These are phyloP conservation scores for Petaurus breviceps DNA, from an alignment of 2,113 vertebrate genomes.

Conservation along the genomic window DNA sequence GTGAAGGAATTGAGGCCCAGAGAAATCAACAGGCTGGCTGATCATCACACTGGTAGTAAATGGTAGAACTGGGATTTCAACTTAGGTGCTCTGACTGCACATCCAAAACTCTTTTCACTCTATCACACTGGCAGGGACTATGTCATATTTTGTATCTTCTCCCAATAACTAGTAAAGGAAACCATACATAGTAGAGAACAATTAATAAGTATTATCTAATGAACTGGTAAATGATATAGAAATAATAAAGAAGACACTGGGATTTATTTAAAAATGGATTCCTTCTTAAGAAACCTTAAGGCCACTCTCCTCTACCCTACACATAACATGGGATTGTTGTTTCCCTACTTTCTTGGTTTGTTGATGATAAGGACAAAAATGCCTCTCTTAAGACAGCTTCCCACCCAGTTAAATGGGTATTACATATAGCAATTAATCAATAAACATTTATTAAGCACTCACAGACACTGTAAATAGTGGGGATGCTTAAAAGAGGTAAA, in stretches of 20 bases:
- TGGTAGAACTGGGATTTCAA: background rate
- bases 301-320: background rate
- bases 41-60: background rate
- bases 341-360: background rate
- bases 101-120: background rate
- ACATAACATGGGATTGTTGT: no score
- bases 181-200: background rate
- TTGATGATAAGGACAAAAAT: background rate
- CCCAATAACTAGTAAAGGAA: background rate
- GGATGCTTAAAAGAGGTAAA: no score
- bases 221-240: background rate
- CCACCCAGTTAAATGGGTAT: no score
- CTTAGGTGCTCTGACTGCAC: background rate
- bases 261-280: background rate
- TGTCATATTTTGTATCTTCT: background rate
- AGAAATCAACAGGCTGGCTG: background rate
- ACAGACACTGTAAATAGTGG: no score
- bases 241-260: background rate
- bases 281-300: background rate
- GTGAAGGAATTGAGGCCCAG: background rate
- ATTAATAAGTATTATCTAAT: background rate
- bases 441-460: no score
- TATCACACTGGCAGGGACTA: background rate
- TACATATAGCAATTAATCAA: no score
- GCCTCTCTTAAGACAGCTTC: background rate